These are phyloP conservation scores for Beaufortia kweichowensis DNA, from an alignment of 2,113 vertebrate species.

Conservation along the genomic window DNA sequence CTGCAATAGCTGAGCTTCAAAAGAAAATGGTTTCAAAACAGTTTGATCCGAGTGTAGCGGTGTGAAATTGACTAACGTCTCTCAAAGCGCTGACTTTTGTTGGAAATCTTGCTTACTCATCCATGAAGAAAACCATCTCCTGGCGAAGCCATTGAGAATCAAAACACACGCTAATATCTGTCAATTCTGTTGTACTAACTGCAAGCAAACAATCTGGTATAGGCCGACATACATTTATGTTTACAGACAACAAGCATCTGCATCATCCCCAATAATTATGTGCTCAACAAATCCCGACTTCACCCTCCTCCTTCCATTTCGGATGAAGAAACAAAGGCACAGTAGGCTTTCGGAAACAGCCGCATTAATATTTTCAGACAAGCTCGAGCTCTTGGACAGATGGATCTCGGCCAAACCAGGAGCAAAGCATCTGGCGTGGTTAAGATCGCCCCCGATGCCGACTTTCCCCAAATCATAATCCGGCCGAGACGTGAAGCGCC, in stretches of 20 bases:
- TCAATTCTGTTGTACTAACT: constrained; percentile 33
- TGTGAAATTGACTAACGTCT: constrained; percentile 18
- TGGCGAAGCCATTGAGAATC: constrained; percentile 28
- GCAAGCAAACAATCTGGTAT: constrained; percentile 29
- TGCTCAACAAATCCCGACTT: not conserved
- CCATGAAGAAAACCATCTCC: constrained; percentile 26
- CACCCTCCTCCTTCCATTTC: not conserved
- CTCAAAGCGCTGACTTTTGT: not conserved
- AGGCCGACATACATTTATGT: not conserved
- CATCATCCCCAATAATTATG: constrained; percentile 41
- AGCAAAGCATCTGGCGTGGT: constrained; percentile 35
- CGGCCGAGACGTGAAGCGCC: not conserved
- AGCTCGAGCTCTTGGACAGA: constrained; percentile 36
- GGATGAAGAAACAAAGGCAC: not conserved
- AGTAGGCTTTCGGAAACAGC: not conserved
- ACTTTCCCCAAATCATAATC: constrained; percentile 19
- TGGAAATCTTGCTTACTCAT: constrained; percentile 23
- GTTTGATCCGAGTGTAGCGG: not conserved
- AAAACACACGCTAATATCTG: constrained; percentile 29
- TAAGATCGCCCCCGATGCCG: constrained; percentile 10
- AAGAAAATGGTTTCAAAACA: not conserved
- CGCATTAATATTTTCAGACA: constrained; percentile 40
- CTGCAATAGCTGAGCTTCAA: not conserved
- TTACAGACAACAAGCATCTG: constrained; percentile 31
- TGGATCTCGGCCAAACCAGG: constrained; percentile 30